phyloP scores from a whole-genome alignment of 2,888 invertebrate genomes.

The Herminia tarsipennalis region DNA sequence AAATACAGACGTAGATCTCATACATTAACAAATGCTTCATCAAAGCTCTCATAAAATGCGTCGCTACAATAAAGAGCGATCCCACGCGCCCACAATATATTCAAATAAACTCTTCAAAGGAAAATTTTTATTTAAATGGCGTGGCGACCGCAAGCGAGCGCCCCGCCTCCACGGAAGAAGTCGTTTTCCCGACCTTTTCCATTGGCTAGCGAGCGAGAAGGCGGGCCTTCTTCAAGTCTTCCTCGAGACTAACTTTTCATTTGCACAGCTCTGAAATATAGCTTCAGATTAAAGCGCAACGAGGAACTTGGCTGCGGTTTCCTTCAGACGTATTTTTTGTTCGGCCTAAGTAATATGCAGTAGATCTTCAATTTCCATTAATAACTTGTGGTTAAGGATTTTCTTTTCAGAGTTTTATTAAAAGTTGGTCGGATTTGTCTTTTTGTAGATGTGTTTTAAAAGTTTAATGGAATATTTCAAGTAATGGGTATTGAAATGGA shows the following conservation, averaged over 20 bases:
- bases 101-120: conserved; percentile 80
- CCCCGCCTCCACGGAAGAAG: conserved; percentile 82
- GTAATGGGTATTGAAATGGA: neutral
- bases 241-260: conserved; percentile 81
- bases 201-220: conserved; percentile 79
- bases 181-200: conserved; percentile 80
- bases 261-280: conserved; percentile 83
- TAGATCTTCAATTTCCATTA: conserved; percentile 51
- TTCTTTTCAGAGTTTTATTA: neutral
- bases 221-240: conserved; percentile 78
- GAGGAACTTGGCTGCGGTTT: conserved; percentile 78
- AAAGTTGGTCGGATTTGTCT: neutral
- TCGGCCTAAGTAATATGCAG: conserved; percentile 52
- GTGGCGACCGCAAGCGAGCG: conserved; percentile 72
- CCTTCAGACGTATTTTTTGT: conserved; percentile 67
- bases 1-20: conserved; percentile 7
- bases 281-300: conserved; percentile 78
- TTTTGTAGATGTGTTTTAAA: neutral
- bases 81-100: conserved; percentile 66
- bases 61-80: conserved; percentile 42
- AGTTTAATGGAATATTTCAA: neutral
- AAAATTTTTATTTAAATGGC: conserved; percentile 80
- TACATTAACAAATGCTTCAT: conserved; percentile 24
- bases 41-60: conserved; percentile 36
- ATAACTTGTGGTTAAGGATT: conserved; percentile 26